A percentile compares a stretch with the other conserved stretches of the same genome.
These are phyloP conservation scores for Macrostomum lignano DNA, from an alignment of 1,140 invertebrate genomes.

Conservation along the genomic window DNA sequence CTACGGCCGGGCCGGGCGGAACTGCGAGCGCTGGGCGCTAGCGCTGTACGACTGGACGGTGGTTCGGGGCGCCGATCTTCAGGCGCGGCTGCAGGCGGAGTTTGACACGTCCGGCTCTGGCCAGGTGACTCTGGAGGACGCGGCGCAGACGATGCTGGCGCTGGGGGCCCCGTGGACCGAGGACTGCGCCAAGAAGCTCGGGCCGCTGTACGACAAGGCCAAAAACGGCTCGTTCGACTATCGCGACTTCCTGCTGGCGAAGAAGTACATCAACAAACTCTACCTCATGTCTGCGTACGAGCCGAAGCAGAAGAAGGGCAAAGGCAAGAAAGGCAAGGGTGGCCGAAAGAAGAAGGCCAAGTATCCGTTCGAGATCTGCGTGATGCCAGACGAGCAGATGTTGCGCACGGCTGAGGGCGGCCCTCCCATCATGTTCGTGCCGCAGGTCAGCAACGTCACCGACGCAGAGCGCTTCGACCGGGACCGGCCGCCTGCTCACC, in stretches of 20 bases:
- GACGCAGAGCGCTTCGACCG: slow-evolving; percentile 24
- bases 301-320: slow-evolving; percentile 25
- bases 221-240: slow-evolving; percentile 21
- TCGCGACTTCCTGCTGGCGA: slow-evolving; percentile 22
- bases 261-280: slow-evolving; percentile 26
- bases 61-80: slow-evolving; percentile 13
- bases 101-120: slow-evolving; percentile 12
- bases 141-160: slow-evolving; percentile 15
- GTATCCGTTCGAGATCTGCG: slow-evolving; percentile 24
- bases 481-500: slow-evolving; percentile 21
- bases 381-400: slow-evolving; percentile 13
- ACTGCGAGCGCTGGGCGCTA: slow-evolving; percentile 23
- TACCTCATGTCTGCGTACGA: slow-evolving; percentile 23
- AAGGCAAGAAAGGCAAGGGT: slow-evolving; percentile 11
- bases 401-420: slow-evolving; percentile 15
- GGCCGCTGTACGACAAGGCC: slow-evolving; percentile 14
- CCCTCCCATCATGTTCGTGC: slow-evolving; percentile 20
- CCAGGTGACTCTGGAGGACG: slow-evolving; percentile 9
- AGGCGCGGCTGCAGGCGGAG: slow-evolving; percentile 13
- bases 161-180: slow-evolving; percentile 14
- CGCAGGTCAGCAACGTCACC: slow-evolving; percentile 5
- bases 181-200: slow-evolving; percentile 15
- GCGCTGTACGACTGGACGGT: slow-evolving; percentile 23
- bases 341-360: slow-evolving; percentile 22
- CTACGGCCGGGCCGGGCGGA: slow-evolving; percentile 21